A percentile compares a stretch with the other conserved stretches of the same genome.
These are phyloP conservation scores for Bombus waltoni DNA, from an alignment of 1,140 invertebrate genomes.

Conservation along the genomic window DNA sequence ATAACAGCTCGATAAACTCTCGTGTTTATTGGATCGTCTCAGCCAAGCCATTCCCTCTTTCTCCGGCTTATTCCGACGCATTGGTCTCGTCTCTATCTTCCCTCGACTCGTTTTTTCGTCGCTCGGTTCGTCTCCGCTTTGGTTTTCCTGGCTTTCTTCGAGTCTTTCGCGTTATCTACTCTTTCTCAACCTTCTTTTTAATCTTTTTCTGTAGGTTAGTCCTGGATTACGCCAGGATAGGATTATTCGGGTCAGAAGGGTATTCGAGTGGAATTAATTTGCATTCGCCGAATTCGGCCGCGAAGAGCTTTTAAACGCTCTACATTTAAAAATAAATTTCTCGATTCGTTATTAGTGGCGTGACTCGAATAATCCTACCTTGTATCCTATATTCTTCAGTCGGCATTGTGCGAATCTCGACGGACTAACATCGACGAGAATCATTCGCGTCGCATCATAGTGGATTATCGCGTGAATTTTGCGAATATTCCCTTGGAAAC, in stretches of 20 bases:
- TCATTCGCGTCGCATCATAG: slow-evolving; percentile 1
- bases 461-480: not conserved
- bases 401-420: not conserved
- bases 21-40: slow-evolving; percentile 78
- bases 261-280: not conserved
- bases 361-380: not conserved
- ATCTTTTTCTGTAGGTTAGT: not conserved
- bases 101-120: not conserved
- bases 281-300: too few species aligned
- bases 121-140: not conserved
- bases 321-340: too few species aligned
- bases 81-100: slow-evolving; percentile 26
- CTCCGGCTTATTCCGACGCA: slow-evolving; percentile 4
- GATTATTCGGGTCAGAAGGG: not conserved
- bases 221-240: not conserved
- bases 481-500: slow-evolving; percentile 24
- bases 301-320: too few species aligned
- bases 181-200: not conserved
- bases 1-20: slow-evolving; percentile 80
- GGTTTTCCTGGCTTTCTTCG: not conserved
- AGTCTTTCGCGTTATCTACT: slow-evolving; percentile 19
- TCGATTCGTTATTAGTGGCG: too few species aligned
- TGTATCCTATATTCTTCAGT: not conserved
- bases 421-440: not conserved
- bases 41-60: slow-evolving; percentile 32